Percentiles rank a stretch among this genome's conserved stretches.
Evolutionary conservation across 1,140 invertebrate genomes (phyloP).

Genomic region (Ditylenchus dipsaci): DNA sequence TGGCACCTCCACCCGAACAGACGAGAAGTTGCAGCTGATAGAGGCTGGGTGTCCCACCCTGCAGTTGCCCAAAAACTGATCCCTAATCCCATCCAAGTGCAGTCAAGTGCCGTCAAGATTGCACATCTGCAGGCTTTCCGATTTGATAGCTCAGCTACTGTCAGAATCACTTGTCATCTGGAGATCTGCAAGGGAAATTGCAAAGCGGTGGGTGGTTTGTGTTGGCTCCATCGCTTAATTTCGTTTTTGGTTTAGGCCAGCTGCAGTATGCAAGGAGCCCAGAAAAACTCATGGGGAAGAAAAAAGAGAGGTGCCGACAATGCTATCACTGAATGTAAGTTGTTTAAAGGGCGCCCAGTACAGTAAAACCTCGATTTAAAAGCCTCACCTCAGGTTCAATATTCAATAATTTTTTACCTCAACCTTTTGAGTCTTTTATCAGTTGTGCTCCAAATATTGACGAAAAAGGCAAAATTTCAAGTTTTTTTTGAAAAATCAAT

Average conservation of each 20-base stretch:
- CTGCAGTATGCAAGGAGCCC: conserved; percentile 45
- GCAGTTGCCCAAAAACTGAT: conserved; percentile 57
- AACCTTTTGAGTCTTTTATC: no score
- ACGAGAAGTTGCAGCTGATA: conserved; percentile 52
- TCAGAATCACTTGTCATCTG: conserved; percentile 52
- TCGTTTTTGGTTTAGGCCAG: conserved; percentile 27
- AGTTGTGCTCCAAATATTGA: no score
- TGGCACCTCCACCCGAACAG: conserved; percentile 28
- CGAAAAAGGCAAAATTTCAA: no score
- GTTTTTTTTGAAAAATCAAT: no score
- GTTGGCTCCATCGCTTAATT: neutral
- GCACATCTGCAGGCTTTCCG: conserved; percentile 57
- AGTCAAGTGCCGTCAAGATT: conserved; percentile 50
- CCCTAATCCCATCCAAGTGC: conserved; percentile 50
- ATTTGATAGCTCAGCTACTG: conserved; percentile 50
- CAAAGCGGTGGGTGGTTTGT: conserved; percentile 36
- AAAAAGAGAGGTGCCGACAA: conserved; percentile 52
- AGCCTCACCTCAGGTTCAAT: no score
- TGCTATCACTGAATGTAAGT: conserved; percentile 52
- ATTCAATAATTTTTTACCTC: no score
- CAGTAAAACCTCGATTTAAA: no score
- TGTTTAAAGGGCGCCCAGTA: conserved; percentile 1
- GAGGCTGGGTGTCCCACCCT: conserved; percentile 54
- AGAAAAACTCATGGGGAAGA: conserved; percentile 51
- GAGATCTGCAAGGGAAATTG: conserved; percentile 58